Percentiles rank a stretch among this genome's conserved stretches.
These are phyloP conservation scores for Anorthoa munda DNA, from an alignment of 2,888 invertebrate genomes.

Conservation along the genomic window DNA sequence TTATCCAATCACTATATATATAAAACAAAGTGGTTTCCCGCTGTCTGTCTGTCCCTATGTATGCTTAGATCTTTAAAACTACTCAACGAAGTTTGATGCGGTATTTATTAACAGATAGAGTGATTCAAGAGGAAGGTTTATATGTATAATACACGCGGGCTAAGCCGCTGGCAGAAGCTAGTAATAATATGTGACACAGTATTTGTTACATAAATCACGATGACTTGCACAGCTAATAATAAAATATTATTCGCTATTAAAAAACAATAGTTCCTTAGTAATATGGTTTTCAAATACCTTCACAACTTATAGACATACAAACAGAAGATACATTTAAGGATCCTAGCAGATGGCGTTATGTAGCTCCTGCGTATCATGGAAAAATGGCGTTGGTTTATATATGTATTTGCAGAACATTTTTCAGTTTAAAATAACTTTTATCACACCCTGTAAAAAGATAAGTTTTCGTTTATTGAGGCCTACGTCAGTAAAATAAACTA, in stretches of 20 bases:
- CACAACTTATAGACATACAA: no score
- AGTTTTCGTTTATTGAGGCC: slow-evolving; percentile 4
- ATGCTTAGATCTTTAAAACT: no score
- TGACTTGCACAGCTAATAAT: not conserved
- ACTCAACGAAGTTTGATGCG: no score
- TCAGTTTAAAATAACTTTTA: not conserved
- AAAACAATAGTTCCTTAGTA: not conserved
- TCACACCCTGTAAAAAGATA: not conserved
- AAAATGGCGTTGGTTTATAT: no score
- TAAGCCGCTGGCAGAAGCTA: no score
- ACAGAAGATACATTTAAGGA: no score
- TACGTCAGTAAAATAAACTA: not conserved
- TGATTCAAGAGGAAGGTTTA: no score
- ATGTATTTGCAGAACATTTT: not conserved
- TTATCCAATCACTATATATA: no score
- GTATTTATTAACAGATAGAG: no score
- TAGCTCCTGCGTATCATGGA: not conserved
- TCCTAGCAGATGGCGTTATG: not conserved
- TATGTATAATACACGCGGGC: no score
- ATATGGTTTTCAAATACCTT: not conserved
- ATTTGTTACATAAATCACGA: slow-evolving; percentile 2
- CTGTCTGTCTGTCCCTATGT: no score
- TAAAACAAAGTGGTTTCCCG: no score
- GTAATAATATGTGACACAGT: not conserved
- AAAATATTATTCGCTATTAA: not conserved